Conservation (phyloP, 1,140 invertebrate species). For the Chionoecetes opilio region DNA sequence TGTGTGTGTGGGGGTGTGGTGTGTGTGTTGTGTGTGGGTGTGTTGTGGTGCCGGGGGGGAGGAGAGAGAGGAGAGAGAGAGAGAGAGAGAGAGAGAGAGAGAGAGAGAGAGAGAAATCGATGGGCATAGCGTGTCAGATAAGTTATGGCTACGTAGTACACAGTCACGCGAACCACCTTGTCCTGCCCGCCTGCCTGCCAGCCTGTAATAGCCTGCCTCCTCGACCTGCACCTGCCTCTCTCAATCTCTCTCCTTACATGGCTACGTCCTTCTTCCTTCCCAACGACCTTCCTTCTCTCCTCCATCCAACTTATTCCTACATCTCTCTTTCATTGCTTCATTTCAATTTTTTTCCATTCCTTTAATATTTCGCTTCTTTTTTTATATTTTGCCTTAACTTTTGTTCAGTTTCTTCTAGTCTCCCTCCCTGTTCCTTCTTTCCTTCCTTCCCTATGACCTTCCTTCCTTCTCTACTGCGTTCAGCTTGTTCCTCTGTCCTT, state of each 20-base stretch:
- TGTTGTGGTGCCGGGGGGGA: no score
- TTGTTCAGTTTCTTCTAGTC: not conserved
- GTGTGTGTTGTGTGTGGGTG: no score
- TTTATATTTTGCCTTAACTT: not conserved
- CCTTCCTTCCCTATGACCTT: not conserved
- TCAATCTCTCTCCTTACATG: not conserved
- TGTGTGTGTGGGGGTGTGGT: no score
- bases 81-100: not conserved
- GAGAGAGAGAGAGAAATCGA: constrained; percentile 7
- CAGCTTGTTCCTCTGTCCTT: no score
- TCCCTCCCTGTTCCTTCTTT: not conserved
- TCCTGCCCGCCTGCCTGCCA: not conserved
- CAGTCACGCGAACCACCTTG: not conserved
- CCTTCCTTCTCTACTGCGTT: no score
- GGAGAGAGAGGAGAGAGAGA: not conserved
- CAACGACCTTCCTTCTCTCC: not conserved
- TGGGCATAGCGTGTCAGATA: not conserved
- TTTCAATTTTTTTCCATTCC: not conserved
- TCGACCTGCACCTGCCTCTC: not conserved
- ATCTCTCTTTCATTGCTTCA: not conserved
- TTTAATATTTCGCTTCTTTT: not conserved
- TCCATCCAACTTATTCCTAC: not conserved
- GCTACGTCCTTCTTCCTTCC: not conserved
- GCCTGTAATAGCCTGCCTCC: no score
- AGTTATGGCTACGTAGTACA: constrained; percentile 10